These are phyloP conservation scores for Aix galericulata DNA, from an alignment of 2,113 vertebrate species.

Conservation along the genomic window DNA sequence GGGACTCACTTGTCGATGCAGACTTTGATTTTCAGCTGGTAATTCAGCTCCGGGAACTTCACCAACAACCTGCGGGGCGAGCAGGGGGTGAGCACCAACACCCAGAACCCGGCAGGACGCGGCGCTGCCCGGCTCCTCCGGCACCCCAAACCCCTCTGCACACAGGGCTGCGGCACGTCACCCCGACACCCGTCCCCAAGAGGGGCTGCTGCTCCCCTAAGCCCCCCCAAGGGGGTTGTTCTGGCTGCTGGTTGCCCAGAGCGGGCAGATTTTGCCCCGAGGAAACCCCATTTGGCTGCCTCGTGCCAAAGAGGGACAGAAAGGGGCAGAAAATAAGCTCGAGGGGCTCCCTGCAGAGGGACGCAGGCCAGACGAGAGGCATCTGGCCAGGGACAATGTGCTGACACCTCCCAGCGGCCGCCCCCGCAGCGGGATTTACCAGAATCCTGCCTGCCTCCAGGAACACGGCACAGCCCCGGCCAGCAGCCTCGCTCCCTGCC, in stretches of 20 bases:
- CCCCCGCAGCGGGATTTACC: not conserved
- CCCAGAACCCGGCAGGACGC: rapidly evolving
- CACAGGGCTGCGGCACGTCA: rapidly evolving
- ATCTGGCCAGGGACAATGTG: not conserved
- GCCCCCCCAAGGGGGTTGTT: rapidly evolving
- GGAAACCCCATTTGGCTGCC: not conserved
- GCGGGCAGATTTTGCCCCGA: not conserved
- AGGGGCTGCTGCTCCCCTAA: not conserved
- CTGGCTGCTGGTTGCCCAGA: not conserved
- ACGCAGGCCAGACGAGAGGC: not conserved
- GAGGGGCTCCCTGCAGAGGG: not conserved
- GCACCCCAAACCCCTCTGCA: rapidly evolving
- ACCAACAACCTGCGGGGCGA: constrained; percentile 87
- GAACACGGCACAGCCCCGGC: not conserved
- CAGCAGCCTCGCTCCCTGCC: not conserved
- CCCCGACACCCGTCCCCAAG: not conserved
- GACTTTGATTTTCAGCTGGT: constrained; percentile 99
- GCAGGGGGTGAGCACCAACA: not conserved
- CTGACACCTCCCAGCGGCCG: not conserved
- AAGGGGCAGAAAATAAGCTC: too few relatives aligned
- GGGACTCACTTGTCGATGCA: constrained; percentile 98
- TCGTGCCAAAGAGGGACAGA: not conserved
- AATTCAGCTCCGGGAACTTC: constrained; percentile 98
- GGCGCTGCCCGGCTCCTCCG: rapidly evolving
- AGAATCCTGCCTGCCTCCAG: not conserved